Evolutionary conservation across 2,888 invertebrate genomes (phyloP), one percentile per base, ranked within the genome.

Genomic region (Calephelis perditalis): DNA sequence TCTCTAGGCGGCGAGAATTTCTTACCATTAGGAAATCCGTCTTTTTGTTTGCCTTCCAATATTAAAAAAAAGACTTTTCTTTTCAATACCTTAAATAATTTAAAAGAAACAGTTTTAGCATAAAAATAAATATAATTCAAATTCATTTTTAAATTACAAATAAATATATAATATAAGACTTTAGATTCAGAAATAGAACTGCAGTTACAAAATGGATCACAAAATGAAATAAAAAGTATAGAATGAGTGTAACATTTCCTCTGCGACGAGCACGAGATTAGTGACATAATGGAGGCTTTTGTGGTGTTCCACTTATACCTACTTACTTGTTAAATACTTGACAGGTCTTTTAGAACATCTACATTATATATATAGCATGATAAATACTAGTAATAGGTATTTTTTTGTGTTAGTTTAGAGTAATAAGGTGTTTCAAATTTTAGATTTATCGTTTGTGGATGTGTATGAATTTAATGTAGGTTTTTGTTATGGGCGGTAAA

Each of bases 221-320:
- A 60, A 57, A 60, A 60, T 37, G 59, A 59, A 52, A 52, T 52
- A 35, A 52, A 26, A 46, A 56, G 59, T 59, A 56, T 15, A 15
- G 59, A 36, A 37, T 45, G 59, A 55, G 45, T 52, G 49, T 12
- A 55, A 55, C 45, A 36, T 56, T 55, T 59, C 56, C 59, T 59
- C 54, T 57, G 52, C 59, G 47, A 58, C 47, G 62, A 58, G 60
- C 58, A 58, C 40, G 46, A 63, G 60, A 65, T 65, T 63, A 65
- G 58, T 59, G 47, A 56, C 55, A 63, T 59, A 63, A 65, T 60
- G 49, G 58, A 57, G 47, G 37, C 62, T 63, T 62, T 62, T 62
- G 56, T 61, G 56, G 43, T 40, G 36, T 44, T 59, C 57, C 37
- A 15, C 58, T 59, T 62, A 61, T 58, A 45, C 49, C 57, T 61